Conservation (phyloP, 2,113 vertebrate genomes). For the Bos javanicus region DNA sequence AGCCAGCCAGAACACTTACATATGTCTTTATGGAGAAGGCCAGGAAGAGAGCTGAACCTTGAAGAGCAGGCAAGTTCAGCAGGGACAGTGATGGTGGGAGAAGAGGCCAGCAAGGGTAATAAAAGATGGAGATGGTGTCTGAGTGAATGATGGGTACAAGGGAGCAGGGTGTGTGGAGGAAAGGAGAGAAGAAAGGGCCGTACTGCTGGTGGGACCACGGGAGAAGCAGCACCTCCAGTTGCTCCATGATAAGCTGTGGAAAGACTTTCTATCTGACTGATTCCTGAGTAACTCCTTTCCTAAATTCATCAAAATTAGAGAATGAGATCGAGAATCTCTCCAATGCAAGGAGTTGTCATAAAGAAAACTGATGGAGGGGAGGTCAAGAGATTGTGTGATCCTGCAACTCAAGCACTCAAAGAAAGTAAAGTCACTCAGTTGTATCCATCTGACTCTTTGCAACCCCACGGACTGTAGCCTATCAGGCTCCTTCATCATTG, state of each 20-base stretch:
- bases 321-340: background rate
- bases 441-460: background rate
- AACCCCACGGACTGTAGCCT: background rate
- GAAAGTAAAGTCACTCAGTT: background rate
- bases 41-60: background rate
- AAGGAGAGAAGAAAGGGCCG: background rate
- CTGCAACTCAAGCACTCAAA: background rate
- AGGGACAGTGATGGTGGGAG: background rate
- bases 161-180: rapidly evolving
- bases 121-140: background rate
- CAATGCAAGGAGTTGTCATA: background rate
- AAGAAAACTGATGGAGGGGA: background rate
- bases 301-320: background rate
- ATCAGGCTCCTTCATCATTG: background rate
- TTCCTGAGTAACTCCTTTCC: background rate
- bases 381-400: background rate
- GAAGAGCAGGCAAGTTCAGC: background rate
- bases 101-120: background rate
- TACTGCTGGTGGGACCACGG: rapidly evolving
- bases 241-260: background rate
- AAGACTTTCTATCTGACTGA: background rate
- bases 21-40: background rate
- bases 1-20: background rate
- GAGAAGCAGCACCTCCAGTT: background rate
- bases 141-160: background rate